Base-by-base conservation (phyloP, 2,888 invertebrate species). In the Tetanocera ferruginea region DNA sequence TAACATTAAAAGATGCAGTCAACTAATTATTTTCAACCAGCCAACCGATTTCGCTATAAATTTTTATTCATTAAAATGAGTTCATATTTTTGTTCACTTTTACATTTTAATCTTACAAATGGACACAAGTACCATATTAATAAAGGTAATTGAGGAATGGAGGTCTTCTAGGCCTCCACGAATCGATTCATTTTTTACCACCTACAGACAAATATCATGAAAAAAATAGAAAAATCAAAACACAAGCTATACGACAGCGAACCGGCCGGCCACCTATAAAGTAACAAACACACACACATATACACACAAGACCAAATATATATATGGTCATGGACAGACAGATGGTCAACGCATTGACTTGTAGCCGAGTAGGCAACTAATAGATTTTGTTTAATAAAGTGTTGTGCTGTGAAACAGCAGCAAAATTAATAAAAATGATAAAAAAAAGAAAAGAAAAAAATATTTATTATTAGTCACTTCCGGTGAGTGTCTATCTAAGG, bases 401-500 rank as follows among this genome's bases (percentile, higher is more conserved):
- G 43, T 14, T 43, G 43, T 43, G 43, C 14, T 37, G 5, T n/a
- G n/a, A n/a, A 11, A 43, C 43, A 43, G 14, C 11, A 43, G 14
- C 43, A 19, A 55, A 23, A 19, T 28, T 23, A 60, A 60, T 60
- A 60, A 60, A 60, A n/a, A 14, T 60, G 57, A 43, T 11, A 43
- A 43, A 11, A 43, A 14, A 43, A 43, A 11, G 11, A 2, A 43
- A 43, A 43, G 14, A 37, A 37, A 37, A 37, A 37, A 43, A 43
- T 43, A 11, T 69, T 23, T 11, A 69, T 49, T 69, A 69, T 69
- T 43, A 69, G 69, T 69, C 69, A 69, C 51, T 69, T 69, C 69
- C 69, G 69, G 19, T 51, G 64, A 28, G 23, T 60, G 25, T 60
- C 60, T 60, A 25, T 14, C 25, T 11, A 19, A 6, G 1, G 11